Evolutionary conservation across 2,797 vertebrate species (phyloP).

Genomic region (Rhyacichthys aspro): DNA sequence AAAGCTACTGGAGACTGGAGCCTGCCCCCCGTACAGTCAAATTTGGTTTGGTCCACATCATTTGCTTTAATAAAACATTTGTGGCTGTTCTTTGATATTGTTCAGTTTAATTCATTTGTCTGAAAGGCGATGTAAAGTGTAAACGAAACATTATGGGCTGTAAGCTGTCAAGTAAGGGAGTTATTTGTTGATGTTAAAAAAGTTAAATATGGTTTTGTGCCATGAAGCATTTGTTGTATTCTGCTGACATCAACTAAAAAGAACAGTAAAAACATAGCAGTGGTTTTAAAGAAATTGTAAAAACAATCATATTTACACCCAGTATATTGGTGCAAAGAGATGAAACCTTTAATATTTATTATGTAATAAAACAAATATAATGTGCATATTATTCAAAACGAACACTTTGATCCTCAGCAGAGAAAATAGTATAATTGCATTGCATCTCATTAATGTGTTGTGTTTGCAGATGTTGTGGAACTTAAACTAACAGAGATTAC

Average conservation of each 20-base stretch:
- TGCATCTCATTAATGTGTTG: not conserved
- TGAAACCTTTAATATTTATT: not conserved
- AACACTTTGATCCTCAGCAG: not conserved
- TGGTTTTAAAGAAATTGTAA: too few relatives aligned
- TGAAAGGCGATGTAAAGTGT: not conserved
- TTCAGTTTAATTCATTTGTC: not conserved
- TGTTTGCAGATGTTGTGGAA: too few relatives aligned
- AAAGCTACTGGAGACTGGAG: too few relatives aligned
- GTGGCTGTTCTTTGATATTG: not conserved
- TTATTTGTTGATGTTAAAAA: too few relatives aligned
- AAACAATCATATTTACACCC: too few relatives aligned
- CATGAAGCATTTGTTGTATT: too few relatives aligned
- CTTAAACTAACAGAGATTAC: too few relatives aligned
- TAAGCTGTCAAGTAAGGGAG: too few relatives aligned
- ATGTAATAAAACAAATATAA: not conserved
- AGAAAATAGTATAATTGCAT: not conserved
- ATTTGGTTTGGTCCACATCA: not conserved
- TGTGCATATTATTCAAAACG: not conserved
- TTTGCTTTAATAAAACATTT: conserved; percentile 1
- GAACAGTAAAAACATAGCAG: too few relatives aligned
- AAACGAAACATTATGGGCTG: not conserved
- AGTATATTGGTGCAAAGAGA: too few relatives aligned
- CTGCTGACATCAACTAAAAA: too few relatives aligned
- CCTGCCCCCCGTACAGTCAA: not conserved
- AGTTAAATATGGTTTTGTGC: too few relatives aligned